Conservation (phyloP, 2,797 vertebrate genomes). For the Orientallactaga sibirica region DNA sequence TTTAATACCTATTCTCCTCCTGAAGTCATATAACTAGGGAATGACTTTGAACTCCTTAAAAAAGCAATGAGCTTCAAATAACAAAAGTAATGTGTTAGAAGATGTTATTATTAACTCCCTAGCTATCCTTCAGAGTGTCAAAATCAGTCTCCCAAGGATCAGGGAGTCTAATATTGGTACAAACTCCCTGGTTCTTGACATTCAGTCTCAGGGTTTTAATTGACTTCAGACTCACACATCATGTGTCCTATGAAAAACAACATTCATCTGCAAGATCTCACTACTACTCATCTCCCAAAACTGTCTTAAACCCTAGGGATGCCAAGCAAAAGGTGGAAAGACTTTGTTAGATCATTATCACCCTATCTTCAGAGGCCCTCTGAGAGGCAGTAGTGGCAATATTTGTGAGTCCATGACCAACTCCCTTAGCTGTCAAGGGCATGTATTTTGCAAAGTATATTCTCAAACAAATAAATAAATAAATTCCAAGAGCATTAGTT, state of each 20-base stretch:
- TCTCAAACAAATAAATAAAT: slow-evolving; percentile 36
- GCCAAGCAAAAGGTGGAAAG: background rate
- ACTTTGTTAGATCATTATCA: slow-evolving; percentile 62
- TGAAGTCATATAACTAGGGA: slow-evolving; percentile 31
- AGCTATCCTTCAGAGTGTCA: slow-evolving; percentile 58
- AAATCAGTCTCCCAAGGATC: slow-evolving; percentile 54
- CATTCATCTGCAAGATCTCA: slow-evolving; percentile 23
- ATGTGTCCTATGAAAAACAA: slow-evolving; percentile 54
- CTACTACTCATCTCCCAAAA: background rate
- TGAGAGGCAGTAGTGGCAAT: background rate
- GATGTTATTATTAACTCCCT: slow-evolving; percentile 76
- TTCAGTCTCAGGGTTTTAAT: slow-evolving; percentile 71
- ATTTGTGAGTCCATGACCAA: slow-evolving; percentile 10
- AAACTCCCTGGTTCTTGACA: slow-evolving; percentile 65
- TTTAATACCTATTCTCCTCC: slow-evolving; percentile 48
- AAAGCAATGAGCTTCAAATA: slow-evolving; percentile 62
- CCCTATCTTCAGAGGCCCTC: slow-evolving; percentile 43
- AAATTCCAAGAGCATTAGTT: background rate
- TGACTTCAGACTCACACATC: slow-evolving; percentile 68
- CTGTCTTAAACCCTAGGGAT: slow-evolving; percentile 3
- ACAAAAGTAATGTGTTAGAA: slow-evolving; percentile 69
- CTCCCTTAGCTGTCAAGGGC: background rate
- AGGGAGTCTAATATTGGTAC: slow-evolving; percentile 60
- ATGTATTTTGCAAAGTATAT: slow-evolving; percentile 25
- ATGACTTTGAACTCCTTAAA: slow-evolving; percentile 72